Evolutionary conservation across 2,113 vertebrate genomes (phyloP).

Genomic region (Hoplias malabaricus): DNA sequence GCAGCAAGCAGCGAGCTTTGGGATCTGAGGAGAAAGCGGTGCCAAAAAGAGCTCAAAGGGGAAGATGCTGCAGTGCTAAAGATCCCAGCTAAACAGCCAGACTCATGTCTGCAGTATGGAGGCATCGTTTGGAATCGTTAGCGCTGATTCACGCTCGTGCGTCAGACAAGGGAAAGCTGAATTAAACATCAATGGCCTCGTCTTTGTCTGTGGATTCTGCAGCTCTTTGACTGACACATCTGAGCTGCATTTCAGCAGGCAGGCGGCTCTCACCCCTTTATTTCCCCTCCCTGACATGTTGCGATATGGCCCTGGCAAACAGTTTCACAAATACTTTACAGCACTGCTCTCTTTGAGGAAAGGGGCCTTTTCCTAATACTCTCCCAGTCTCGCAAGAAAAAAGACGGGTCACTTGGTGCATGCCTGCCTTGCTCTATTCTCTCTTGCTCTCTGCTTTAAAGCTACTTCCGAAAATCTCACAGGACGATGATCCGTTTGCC

Average conservation of each 20-base stretch:
- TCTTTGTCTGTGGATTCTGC: constrained; percentile 20
- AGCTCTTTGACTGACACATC: neutral
- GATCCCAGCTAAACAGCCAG: neutral
- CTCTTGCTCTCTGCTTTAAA: too few relatives aligned
- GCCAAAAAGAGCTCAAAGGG: neutral
- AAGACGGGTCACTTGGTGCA: neutral
- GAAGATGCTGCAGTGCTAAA: neutral
- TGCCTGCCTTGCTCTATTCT: neutral
- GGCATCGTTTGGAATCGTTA: constrained; percentile 16
- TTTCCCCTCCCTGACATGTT: neutral
- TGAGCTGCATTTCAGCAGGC: neutral
- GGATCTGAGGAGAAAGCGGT: neutral
- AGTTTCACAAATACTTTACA: neutral
- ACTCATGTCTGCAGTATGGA: neutral
- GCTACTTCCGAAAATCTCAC: neutral
- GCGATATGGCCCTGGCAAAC: neutral
- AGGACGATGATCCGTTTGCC: neutral
- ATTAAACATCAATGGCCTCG: constrained; percentile 32
- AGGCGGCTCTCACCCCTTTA: neutral
- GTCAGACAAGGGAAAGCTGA: constrained; percentile 35
- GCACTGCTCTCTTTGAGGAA: neutral
- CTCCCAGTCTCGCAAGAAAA: neutral
- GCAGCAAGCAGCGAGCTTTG: neutral
- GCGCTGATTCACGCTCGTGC: constrained; percentile 26
- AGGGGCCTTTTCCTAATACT: neutral